Base-by-base conservation (phyloP, 2,888 invertebrate species). In the Stegana nigrithorax region DNA sequence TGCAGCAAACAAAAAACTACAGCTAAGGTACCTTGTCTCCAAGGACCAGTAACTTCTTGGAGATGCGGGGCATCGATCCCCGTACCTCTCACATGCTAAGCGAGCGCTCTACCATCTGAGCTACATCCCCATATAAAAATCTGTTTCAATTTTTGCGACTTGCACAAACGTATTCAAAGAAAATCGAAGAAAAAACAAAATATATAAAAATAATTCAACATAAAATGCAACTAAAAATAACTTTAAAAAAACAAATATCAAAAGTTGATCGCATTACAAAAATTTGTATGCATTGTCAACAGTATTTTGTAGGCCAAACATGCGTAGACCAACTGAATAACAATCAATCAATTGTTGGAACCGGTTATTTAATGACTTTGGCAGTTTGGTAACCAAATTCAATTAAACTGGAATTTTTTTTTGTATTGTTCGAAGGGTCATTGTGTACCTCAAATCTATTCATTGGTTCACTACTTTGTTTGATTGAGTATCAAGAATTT, bases 41-140 rank as follows among this genome's bases (percentile, higher is more conserved):
- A n/a, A n/a, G n/a, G n/a, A n/a, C 29, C 29, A 39, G n/a, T 10
- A 39, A n/a, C n/a, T 39, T 17, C 39, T 12, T 84, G 85, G 85
- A 85, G 85, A 84, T 84, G 84, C 84, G 82, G 85, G 84, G 84
- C 80, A 85, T 85, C 84, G 85, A 85, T 85, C 85, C 84, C 85
- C 83, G 83, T 85, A 85, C 85, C 85, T 85, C 85, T 85, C 85
- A 84, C 85, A 85, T 85, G 85, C 85, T 85, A 85, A 85, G 85
- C 85, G 85, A 85, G 84, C 84, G 85, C 85, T 85, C 85, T 85
- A 85, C 84, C 85, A 85, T 85, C 85, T 85, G 85, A 84, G 84
- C 85, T 85, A 85, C 85, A 84, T 83, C 85, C 85, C 84, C 85
- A 57, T 57, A 39, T 39, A 39, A 39, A n/a, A 36, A 39, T 39